Evolutionary conservation across 1,140 invertebrate genomes (phyloP), one percentile per base, ranked within the genome.

Genomic region (Tigriopus japonicus): DNA sequence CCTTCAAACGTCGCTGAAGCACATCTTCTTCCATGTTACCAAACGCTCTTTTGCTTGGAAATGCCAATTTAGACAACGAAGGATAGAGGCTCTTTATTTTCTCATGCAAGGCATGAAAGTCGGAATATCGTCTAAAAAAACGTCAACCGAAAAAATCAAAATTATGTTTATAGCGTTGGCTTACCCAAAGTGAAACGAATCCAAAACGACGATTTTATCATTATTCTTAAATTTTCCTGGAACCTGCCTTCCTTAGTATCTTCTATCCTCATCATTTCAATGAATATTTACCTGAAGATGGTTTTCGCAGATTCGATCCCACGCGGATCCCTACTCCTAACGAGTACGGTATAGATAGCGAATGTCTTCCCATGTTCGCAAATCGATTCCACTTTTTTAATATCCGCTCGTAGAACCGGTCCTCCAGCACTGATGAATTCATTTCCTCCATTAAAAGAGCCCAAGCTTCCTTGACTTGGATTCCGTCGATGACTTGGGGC

Each of bases 1-100:
- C 52, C 23, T 78, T 78, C 9, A 35, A 35, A 35, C 28, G 75
- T 66, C 81, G 83, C 69, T 95, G 89, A 45, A 96, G 70, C 45
- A 95, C 89, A 7, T 81, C 75, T 52, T 86, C 74, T 59, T 88
- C 89, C 69, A 88, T 86, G 70, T 94, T 95, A 65, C 93, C 89
- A 68, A 95, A 88, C 15, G 90, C 83, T 68, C 91, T 92, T 71
- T 96, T 96, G 0, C 83, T 86, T 13, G 91, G 91, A 68, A 96
- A 91, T 21, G 80, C 76, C 21, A 94, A 72, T 66, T 82, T 84
- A 5, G 78, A 76, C 2, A 94, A 69, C 69, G 86, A 82, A 54
- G 83, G 81, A 77, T 82, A 93, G 80, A 17, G 17, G 15, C 13
- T 41, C 15, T 23, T 35, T 2, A 58, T 40, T 42, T 58, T 58